Percentiles rank a stretch among this genome's conserved stretches.
phyloP scores from a whole-genome alignment of 2,113 vertebrate genomes.

The Crotalus tigris region DNA sequence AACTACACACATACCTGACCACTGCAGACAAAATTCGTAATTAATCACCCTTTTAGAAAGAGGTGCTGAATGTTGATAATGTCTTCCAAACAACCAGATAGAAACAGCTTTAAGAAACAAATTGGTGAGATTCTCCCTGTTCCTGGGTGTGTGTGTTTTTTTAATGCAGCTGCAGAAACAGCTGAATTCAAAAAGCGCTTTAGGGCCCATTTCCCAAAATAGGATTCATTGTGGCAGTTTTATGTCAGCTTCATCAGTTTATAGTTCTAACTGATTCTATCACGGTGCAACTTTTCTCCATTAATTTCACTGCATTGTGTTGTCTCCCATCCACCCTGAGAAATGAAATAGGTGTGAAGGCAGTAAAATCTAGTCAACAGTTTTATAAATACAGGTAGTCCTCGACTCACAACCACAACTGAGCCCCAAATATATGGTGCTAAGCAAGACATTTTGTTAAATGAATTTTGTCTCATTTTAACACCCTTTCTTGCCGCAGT shows the following conservation, averaged over 20 bases:
- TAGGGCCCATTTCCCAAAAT: not conserved
- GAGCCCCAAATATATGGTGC: not conserved
- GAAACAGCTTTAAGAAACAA: conserved; percentile 13
- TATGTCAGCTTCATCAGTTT: conserved; percentile 4
- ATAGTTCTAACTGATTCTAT: conserved; percentile 17
- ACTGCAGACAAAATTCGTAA: not conserved
- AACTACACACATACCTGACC: not conserved
- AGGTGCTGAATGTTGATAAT: not conserved
- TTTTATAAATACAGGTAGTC: conserved; percentile 6
- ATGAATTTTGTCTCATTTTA: not conserved
- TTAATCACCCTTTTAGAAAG: not conserved
- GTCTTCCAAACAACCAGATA: conserved; percentile 20
- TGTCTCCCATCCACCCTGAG: not conserved
- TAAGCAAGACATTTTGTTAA: not conserved
- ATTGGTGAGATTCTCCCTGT: not conserved
- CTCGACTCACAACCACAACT: not conserved
- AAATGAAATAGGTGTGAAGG: not conserved
- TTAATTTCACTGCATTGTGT: conserved; percentile 4
- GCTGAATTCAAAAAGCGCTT: not conserved
- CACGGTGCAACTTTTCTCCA: not conserved
- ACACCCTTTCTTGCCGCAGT: not conserved
- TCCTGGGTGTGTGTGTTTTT: rapidly evolving
- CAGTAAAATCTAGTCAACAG: not conserved
- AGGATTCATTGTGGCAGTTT: not conserved
- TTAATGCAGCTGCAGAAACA: not conserved